Conservation (phyloP, 2,888 invertebrate species). For the Ochlodes sylvanus region DNA sequence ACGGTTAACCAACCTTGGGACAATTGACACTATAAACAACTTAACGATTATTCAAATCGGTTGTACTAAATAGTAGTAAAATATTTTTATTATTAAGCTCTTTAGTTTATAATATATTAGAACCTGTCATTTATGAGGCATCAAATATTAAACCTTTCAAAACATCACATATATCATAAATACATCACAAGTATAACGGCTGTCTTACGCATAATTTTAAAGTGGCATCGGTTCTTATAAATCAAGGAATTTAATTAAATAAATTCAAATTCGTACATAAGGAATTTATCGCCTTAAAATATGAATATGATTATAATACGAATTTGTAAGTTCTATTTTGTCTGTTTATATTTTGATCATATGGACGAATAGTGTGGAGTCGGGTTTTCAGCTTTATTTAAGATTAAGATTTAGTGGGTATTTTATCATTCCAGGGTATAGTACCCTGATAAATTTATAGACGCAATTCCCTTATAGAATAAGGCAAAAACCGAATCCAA, state of each 20-base stretch:
- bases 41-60: not conserved
- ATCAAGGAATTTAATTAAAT: not conserved
- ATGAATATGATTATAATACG: conserved; percentile 11
- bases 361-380: no score
- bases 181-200: not conserved
- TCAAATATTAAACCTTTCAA: conserved; percentile 3
- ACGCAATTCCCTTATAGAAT: no score
- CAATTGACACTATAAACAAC: not conserved
- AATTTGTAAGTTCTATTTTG: not conserved
- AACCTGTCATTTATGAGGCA: not conserved
- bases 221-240: conserved; percentile 5
- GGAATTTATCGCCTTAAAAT: not conserved
- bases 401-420: no score
- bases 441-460: no score
- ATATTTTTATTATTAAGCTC: no score
- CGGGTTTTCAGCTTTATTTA: no score
- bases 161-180: conserved; percentile 1
- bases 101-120: no score
- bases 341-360: not conserved
- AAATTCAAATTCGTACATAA: conserved; percentile 1
- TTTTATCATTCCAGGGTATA: no score
- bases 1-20: no score
- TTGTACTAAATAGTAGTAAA: no score
- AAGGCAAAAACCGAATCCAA: no score
- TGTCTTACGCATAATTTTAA: not conserved